These are phyloP conservation scores for Crotalus helleri DNA, from an alignment of 2,113 vertebrate genomes.

Conservation along the genomic window DNA sequence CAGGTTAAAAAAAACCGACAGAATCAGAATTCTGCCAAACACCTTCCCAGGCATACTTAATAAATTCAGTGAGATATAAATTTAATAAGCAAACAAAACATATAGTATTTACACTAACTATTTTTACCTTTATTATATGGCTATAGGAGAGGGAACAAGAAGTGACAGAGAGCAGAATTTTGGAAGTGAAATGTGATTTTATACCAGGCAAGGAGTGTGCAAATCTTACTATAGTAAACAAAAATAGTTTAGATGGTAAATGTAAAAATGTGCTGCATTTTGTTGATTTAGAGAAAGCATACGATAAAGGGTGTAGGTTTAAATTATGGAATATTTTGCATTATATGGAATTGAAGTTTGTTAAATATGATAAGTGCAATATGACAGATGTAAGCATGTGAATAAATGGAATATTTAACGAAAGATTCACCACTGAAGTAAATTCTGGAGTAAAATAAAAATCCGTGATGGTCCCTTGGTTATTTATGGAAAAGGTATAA, in stretches of 20 bases:
- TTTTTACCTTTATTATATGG: neutral
- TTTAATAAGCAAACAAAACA: neutral
- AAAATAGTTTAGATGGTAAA: neutral
- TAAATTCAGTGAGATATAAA: neutral
- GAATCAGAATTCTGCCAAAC: neutral
- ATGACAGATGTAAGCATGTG: neutral
- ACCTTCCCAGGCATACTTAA: neutral
- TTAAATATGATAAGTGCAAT: neutral
- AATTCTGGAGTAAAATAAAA: neutral
- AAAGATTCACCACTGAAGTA: neutral
- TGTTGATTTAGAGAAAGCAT: neutral
- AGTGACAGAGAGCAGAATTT: neutral
- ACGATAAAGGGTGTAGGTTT: neutral
- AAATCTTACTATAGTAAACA: neutral
- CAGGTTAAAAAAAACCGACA: neutral
- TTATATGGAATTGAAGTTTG: neutral
- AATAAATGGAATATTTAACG: neutral
- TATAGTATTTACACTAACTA: neutral
- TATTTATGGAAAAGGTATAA: neutral
- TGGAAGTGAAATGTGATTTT: neutral
- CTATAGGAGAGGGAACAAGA: neutral
- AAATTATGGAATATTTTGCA: neutral
- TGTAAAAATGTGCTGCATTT: neutral
- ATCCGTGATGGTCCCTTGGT: neutral
- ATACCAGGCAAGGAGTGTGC: neutral